A percentile compares a stretch with the other conserved stretches of the same genome.
Evolutionary conservation across 1,140 invertebrate genomes (phyloP).

Genomic region (Monomorium pharaonis): DNA sequence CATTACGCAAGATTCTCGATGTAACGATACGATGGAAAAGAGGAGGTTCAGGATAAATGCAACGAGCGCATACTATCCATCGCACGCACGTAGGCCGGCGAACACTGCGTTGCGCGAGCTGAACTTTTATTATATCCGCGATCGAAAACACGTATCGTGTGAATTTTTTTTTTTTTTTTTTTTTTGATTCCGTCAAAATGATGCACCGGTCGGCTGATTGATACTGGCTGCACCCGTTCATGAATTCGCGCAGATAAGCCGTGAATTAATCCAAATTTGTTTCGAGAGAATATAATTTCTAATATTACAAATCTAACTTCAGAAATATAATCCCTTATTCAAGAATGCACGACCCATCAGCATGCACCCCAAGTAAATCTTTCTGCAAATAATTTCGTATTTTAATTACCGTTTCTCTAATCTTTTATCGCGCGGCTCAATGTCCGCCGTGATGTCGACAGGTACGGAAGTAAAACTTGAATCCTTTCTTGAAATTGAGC

Average conservation of each 20-base stretch:
- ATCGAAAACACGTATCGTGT: background rate
- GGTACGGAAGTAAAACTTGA: background rate
- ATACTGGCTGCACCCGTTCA: background rate
- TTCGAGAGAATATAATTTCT: background rate
- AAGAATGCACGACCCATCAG: too few relatives aligned
- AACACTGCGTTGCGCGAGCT: background rate
- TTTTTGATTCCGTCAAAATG: constrained; percentile 1
- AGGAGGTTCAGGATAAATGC: background rate
- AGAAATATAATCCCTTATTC: background rate
- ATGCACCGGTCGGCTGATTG: background rate
- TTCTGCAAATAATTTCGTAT: background rate
- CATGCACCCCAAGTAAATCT: background rate
- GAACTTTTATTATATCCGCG: constrained; percentile 5
- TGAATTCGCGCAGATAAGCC: constrained; percentile 5
- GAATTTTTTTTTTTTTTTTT: background rate
- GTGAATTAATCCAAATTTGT: constrained; percentile 19
- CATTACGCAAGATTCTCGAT: constrained; percentile 54
- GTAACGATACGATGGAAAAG: background rate
- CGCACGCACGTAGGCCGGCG: background rate
- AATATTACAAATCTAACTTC: background rate
- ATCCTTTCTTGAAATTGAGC: background rate
- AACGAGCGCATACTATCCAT: background rate
- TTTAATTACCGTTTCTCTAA: background rate
- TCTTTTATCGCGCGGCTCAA: background rate
- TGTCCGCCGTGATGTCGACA: background rate